Conservation (phyloP, 2,113 vertebrate species). For the Symphodus melops region DNA sequence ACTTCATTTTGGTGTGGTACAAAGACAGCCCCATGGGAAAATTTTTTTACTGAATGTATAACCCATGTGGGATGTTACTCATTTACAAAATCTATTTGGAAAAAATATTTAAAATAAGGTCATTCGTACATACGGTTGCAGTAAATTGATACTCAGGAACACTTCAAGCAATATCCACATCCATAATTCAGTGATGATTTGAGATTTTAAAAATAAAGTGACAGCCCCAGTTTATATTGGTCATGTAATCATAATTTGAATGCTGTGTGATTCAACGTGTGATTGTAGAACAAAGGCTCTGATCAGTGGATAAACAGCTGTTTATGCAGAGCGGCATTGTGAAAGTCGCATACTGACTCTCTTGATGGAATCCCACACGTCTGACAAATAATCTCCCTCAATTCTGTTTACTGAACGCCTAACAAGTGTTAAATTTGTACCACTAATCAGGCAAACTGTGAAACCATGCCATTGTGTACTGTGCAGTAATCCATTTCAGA, state of each 20-base stretch:
- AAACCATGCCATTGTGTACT: slow-evolving; percentile 68
- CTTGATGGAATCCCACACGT: slow-evolving; percentile 55
- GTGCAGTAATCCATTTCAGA: slow-evolving; percentile 72
- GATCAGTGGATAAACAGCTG: slow-evolving; percentile 32
- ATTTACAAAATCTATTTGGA: background rate
- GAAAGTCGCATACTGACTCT: slow-evolving; percentile 39
- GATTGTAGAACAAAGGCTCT: slow-evolving; percentile 15
- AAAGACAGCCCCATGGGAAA: background rate
- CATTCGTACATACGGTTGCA: background rate
- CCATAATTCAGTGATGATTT: too few relatives aligned
- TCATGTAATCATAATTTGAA: slow-evolving; percentile 20
- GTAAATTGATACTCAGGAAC: background rate
- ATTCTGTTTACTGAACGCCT: slow-evolving; percentile 68
- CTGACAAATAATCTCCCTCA: slow-evolving; percentile 62
- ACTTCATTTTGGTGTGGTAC: background rate
- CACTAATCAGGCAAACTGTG: slow-evolving; percentile 73
- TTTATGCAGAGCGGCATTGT: background rate
- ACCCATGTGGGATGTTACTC: background rate
- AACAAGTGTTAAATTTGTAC: slow-evolving; percentile 80
- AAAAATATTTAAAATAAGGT: background rate
- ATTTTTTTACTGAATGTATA: too few relatives aligned
- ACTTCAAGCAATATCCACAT: too few relatives aligned
- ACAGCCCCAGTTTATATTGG: background rate
- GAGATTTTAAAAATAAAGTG: too few relatives aligned
- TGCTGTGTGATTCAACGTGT: slow-evolving; percentile 24